Evolutionary conservation across 2,888 invertebrate species (phyloP).

Genomic region (Sarcophaga variegata): DNA sequence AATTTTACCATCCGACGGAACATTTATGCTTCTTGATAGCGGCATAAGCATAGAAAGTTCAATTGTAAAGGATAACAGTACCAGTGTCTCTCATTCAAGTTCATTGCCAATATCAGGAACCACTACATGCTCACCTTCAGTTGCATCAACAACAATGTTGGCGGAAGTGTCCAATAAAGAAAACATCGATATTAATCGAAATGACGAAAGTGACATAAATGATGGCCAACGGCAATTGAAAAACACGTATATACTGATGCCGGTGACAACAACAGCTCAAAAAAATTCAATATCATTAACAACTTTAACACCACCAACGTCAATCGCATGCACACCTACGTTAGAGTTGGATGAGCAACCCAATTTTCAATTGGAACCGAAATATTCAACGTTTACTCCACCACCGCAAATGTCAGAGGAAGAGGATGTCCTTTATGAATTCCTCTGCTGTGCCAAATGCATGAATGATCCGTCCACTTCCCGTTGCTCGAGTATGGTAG

Average conservation of each 20-base stretch:
- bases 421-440: constrained; percentile 80
- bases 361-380: constrained; percentile 77
- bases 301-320: constrained; percentile 66
- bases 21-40: constrained; percentile 81
- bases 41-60: constrained; percentile 81
- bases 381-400: constrained; percentile 76
- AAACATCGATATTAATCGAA: constrained; percentile 36
- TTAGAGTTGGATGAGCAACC: constrained; percentile 69
- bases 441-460: constrained; percentile 82
- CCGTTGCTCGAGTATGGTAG: constrained; percentile 58
- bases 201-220: neutral
- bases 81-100: neutral
- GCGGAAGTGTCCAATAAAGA: constrained; percentile 34
- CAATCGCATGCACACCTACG: constrained; percentile 38
- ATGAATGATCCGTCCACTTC: constrained; percentile 77
- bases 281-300: constrained; percentile 37
- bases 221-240: constrained; percentile 68
- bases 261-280: constrained; percentile 73
- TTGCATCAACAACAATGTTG: constrained; percentile 36
- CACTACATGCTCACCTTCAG: constrained; percentile 51
- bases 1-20: constrained; percentile 81
- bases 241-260: constrained; percentile 80
- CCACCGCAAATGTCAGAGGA: constrained; percentile 58
- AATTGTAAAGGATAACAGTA: constrained; percentile 72
- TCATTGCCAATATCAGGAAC: constrained; percentile 57